These are phyloP conservation scores for Hirtodrosophila trivittata DNA, from an alignment of 2,888 invertebrate genomes.

Conservation along the genomic window DNA sequence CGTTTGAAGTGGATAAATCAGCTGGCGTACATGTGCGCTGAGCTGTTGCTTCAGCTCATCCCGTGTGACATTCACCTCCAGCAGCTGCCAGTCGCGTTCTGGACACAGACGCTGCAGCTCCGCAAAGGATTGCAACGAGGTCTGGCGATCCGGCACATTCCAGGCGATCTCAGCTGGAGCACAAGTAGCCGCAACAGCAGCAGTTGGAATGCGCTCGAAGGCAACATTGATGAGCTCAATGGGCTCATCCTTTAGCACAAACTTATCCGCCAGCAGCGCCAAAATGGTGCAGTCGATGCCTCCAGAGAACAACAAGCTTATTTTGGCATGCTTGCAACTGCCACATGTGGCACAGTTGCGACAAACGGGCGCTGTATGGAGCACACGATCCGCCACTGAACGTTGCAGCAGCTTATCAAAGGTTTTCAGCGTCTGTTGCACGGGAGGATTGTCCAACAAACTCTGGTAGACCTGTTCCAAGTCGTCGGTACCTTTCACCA, in stretches of 20 bases:
- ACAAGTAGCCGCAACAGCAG: too few species aligned
- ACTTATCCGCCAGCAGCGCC: conserved; percentile 91
- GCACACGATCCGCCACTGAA: conserved; percentile 55
- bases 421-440: conserved; percentile 31
- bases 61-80: conserved; percentile 90
- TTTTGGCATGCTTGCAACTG: conserved; percentile 86
- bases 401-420: conserved; percentile 39
- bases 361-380: conserved; percentile 55
- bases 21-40: conserved; percentile 87
- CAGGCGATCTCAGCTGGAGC: conserved; percentile 82
- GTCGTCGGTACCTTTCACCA: background rate
- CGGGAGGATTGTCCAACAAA: conserved; percentile 22
- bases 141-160: conserved; percentile 93
- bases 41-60: conserved; percentile 87
- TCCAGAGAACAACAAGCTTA: conserved; percentile 96
- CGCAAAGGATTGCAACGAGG: conserved; percentile 88
- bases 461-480: conserved; percentile 29
- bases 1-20: conserved; percentile 93
- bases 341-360: conserved; percentile 20
- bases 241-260: conserved; percentile 86
- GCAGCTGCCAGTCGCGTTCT: conserved; percentile 90
- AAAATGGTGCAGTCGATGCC: conserved; percentile 98
- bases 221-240: conserved; percentile 98
- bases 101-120: conserved; percentile 89
- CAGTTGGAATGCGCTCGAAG: conserved; percentile 85